phyloP scores from a whole-genome alignment of 1,140 invertebrate genomes.

The Lethocerus indicus region DNA sequence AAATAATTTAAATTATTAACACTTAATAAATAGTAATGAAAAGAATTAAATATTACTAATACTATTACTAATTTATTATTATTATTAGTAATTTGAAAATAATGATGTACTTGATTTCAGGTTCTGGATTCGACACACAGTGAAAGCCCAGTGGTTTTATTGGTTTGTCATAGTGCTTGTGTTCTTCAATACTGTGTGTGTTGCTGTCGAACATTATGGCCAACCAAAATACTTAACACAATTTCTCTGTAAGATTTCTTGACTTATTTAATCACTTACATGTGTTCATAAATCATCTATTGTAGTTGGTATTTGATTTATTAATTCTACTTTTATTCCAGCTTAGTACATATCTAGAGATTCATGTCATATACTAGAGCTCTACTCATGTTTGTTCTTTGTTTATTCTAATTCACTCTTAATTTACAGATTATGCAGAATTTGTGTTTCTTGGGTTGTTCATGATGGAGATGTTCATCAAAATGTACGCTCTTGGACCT shows the following conservation, averaged over 20 bases:
- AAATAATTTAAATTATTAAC: too few relatives aligned
- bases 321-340: too few relatives aligned
- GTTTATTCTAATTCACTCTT: slow-evolving; percentile 1
- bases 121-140: slow-evolving; percentile 82
- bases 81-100: slow-evolving; percentile 1
- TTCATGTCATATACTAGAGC: not conserved
- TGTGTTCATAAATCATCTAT: not conserved
- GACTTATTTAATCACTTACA: not conserved
- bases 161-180: slow-evolving; percentile 99
- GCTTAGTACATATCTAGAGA: not conserved
- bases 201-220: slow-evolving; percentile 94
- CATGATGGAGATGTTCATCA: slow-evolving; percentile 98
- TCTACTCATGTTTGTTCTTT: not conserved
- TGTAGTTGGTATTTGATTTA: not conserved
- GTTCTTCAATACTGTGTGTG: slow-evolving; percentile 97
- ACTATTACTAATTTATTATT: too few relatives aligned
- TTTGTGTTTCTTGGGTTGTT: slow-evolving; percentile 97
- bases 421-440: slow-evolving; percentile 80
- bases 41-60: too few relatives aligned
- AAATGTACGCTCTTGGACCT: slow-evolving; percentile 96
- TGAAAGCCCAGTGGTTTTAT: slow-evolving; percentile 98
- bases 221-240: slow-evolving; percentile 89
- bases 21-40: too few relatives aligned
- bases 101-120: slow-evolving; percentile 29
- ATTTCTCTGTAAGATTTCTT: slow-evolving; percentile 86